phyloP scores from a whole-genome alignment of 2,888 invertebrate genomes.

The Plagodis pulveraria region DNA sequence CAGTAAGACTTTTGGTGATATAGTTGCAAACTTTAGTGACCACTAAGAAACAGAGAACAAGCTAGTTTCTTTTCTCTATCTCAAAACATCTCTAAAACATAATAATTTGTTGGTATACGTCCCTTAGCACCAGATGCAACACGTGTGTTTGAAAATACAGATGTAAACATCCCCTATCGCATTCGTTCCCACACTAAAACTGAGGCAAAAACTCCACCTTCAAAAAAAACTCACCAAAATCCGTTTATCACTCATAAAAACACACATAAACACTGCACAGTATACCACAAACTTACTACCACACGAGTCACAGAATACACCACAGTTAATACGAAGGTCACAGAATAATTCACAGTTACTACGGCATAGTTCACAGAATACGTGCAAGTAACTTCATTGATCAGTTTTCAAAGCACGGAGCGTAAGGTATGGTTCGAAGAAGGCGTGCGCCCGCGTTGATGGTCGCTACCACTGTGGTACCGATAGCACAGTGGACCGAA shows the following conservation, averaged over 20 bases:
- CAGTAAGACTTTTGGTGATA: too few species aligned
- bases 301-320: conserved; percentile 3
- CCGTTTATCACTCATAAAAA: conserved; percentile 20
- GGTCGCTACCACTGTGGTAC: conserved; percentile 37
- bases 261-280: conserved; percentile 14
- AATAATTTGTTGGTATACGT: background rate
- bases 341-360: conserved; percentile 3
- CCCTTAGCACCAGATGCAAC: conserved; percentile 5
- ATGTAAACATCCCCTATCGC: conserved; percentile 30
- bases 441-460: conserved; percentile 67
- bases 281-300: conserved; percentile 5
- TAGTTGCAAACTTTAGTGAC: too few species aligned
- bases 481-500: conserved; percentile 45
- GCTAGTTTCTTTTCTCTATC: too few species aligned
- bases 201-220: conserved; percentile 20
- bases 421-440: conserved; percentile 59
- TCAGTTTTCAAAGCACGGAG: conserved; percentile 69
- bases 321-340: background rate
- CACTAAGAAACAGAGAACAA: too few species aligned
- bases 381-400: conserved; percentile 22
- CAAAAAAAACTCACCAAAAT: conserved; percentile 34
- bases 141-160: conserved; percentile 17
- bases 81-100: background rate
- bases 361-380: conserved; percentile 3
- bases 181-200: conserved; percentile 27